Conservation (phyloP, 2,888 invertebrate genomes). For the Omphaloscelis lunosa region DNA sequence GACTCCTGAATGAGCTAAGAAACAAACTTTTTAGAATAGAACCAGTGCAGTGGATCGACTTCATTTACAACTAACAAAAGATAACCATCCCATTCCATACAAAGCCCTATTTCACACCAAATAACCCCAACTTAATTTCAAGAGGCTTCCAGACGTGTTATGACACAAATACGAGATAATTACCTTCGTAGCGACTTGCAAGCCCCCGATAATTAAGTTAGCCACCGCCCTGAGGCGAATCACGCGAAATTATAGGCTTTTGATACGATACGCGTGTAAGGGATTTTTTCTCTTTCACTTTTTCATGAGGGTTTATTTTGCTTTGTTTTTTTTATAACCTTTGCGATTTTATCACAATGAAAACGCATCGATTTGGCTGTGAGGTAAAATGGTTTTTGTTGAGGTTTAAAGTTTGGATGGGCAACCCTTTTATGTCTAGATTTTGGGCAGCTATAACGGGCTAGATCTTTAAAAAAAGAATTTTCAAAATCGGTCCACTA, state of each 20-base stretch:
- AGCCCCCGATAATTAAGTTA: conserved; percentile 54
- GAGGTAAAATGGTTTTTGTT: not conserved
- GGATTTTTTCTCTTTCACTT: conserved; percentile 7
- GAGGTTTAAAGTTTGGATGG: not conserved
- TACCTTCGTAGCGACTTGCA: conserved; percentile 47
- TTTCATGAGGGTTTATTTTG: conserved; percentile 16
- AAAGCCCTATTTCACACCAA: not conserved
- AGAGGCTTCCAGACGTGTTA: conserved; percentile 19
- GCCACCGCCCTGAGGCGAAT: conserved; percentile 37
- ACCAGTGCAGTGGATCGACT: not conserved
- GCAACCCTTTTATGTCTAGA: not conserved
- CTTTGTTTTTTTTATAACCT: conserved; percentile 17
- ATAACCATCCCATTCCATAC: not conserved
- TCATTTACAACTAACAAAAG: conserved; percentile 2
- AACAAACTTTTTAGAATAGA: not conserved
- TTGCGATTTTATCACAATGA: no score
- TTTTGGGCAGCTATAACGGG: not conserved
- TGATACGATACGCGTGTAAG: conserved; percentile 48
- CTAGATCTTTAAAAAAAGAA: not conserved
- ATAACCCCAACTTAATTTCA: conserved; percentile 6
- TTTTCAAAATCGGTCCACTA: no score
- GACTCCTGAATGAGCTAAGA: not conserved
- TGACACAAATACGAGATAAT: conserved; percentile 58
- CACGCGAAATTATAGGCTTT: conserved; percentile 45
- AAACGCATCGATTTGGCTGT: not conserved